These are phyloP conservation scores for Epicampocera succincta DNA, from an alignment of 2,888 invertebrate species.

Conservation along the genomic window DNA sequence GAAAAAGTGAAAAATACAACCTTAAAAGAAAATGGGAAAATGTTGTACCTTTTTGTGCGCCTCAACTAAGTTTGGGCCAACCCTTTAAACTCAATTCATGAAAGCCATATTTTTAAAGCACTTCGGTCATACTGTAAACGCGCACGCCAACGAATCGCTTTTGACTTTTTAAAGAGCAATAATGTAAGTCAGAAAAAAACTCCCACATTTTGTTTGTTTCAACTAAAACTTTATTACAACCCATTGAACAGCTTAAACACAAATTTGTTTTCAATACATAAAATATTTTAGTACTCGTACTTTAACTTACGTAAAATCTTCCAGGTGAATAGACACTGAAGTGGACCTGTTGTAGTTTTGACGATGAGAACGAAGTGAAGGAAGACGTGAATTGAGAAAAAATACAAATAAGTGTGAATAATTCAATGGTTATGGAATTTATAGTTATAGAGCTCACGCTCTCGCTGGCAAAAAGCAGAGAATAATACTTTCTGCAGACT, in stretches of 20 bases:
- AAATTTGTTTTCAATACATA: slow-evolving; percentile 28
- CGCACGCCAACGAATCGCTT: too few relatives aligned
- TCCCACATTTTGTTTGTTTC: slow-evolving; percentile 1
- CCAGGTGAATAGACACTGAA: slow-evolving; percentile 43
- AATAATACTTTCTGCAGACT: slow-evolving; percentile 9
- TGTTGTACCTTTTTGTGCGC: too few relatives aligned
- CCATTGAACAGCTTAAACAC: slow-evolving; percentile 35
- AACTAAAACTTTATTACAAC: slow-evolving; percentile 22
- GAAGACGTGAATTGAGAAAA: background rate
- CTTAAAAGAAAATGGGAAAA: too few relatives aligned
- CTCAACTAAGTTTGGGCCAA: too few relatives aligned
- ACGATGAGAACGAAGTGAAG: background rate
- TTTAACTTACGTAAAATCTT: slow-evolving; percentile 52
- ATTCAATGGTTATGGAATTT: slow-evolving; percentile 42
- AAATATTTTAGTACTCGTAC: slow-evolving; percentile 41
- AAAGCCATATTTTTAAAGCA: too few relatives aligned
- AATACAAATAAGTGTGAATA: slow-evolving; percentile 35
- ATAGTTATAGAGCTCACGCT: background rate
- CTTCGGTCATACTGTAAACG: too few relatives aligned
- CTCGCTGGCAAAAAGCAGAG: background rate
- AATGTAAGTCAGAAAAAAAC: background rate
- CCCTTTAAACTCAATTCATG: background rate
- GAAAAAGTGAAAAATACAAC: too few relatives aligned
- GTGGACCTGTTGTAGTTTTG: slow-evolving; percentile 37
- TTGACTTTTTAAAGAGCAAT: too few relatives aligned